phyloP scores from a whole-genome alignment of 2,797 vertebrate species.

The Rhynchotus rufescens region DNA sequence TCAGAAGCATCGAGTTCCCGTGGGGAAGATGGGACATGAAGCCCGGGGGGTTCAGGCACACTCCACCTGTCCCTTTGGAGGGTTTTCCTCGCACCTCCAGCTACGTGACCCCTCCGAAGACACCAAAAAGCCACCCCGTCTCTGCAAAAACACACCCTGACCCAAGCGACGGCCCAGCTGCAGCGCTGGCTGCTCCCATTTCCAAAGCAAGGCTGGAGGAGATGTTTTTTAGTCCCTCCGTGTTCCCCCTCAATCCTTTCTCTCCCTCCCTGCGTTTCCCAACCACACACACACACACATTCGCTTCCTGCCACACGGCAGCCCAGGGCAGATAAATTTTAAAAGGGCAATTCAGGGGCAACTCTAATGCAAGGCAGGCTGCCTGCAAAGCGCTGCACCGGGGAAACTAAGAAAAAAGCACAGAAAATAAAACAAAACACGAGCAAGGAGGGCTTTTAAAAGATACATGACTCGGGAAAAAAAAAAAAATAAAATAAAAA shows the following conservation, averaged over 20 bases:
- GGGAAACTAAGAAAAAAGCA: neutral
- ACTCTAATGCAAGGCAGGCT: neutral
- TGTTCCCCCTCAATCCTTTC: neutral
- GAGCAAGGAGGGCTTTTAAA: neutral
- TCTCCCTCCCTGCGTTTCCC: rapidly evolving
- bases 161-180: rapidly evolving
- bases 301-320: neutral
- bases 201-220: neutral
- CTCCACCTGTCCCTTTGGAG: neutral
- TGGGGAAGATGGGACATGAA: rapidly evolving
- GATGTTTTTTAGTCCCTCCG: neutral
- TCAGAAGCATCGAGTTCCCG: neutral
- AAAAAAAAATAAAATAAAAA: too few species aligned
- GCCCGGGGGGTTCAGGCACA: neutral
- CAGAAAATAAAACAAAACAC: neutral
- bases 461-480: neutral
- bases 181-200: neutral
- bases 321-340: neutral
- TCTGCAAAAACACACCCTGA: neutral
- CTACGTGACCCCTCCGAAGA: neutral
- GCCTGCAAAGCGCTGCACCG: neutral
- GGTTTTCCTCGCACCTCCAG: neutral
- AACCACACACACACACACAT: neutral
- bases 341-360: neutral
- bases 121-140: neutral